Evolutionary conservation across 2,113 vertebrate genomes (phyloP).

Genomic region (Toxotes jaculatrix): DNA sequence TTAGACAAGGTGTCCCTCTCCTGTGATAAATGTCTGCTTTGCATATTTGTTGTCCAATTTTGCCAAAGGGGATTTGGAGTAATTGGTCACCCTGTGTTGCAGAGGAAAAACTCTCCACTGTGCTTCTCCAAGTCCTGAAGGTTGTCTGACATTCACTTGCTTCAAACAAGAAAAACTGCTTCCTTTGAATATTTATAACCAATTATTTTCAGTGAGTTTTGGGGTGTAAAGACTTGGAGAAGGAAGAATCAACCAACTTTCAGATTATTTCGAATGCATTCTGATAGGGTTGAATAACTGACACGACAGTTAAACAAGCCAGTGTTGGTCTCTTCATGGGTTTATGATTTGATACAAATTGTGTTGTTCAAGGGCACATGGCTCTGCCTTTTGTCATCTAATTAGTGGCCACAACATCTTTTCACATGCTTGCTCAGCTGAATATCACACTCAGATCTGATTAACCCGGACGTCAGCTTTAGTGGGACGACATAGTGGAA

Average conservation of each 20-base stretch:
- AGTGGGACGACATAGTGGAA: constrained; percentile 8
- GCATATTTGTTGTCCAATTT: background rate
- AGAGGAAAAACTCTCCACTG: background rate
- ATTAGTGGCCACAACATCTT: constrained; percentile 11
- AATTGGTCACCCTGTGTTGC: constrained; percentile 31
- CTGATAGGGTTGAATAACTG: background rate
- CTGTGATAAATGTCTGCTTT: background rate
- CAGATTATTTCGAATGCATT: background rate
- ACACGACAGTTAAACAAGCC: background rate
- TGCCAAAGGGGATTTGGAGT: constrained; percentile 8
- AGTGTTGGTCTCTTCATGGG: background rate
- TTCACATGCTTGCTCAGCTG: background rate
- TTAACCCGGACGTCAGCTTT: background rate
- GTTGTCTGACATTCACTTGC: constrained; percentile 6
- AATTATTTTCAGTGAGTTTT: constrained; percentile 38
- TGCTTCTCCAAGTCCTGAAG: constrained; percentile 11
- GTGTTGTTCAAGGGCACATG: background rate
- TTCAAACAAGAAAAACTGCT: constrained; percentile 4
- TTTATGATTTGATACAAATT: background rate
- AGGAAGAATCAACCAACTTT: background rate
- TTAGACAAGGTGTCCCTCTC: background rate
- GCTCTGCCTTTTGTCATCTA: constrained; percentile 9
- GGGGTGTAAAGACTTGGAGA: background rate
- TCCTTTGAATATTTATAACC: constrained; percentile 61
- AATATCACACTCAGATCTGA: background rate